Evolutionary conservation across 2,888 invertebrate genomes (phyloP), one percentile per base, ranked within the genome.

Genomic region (Mythimna vitellina): DNA sequence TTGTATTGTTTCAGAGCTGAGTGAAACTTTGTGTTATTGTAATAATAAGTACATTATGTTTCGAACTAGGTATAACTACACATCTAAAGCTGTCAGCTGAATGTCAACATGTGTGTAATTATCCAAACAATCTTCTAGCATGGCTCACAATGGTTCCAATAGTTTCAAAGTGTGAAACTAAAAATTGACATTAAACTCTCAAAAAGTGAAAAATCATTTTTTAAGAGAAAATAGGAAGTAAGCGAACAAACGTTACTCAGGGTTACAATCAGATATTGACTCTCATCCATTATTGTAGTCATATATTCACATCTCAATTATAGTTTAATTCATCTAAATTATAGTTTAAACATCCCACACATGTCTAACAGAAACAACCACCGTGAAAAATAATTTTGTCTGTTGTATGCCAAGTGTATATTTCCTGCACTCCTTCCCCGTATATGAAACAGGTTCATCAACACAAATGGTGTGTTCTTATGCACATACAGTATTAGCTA

Each of bases 1-100:
- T 70, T 61, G 78, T 61, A 51, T 73, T 51, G 56, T 42, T 62
- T 20, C 14, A 42, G 51, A 38, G 58, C 17, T 17, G 29, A 42
- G 20, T 14, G 56, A 56, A 42, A 77, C 32, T 61, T 51, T 38
- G 49, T 68, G 10, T 60, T 77, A 14, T 60, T 46, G 57, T 57
- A 20, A 17, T 35, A 25, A 54, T n/a, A 29, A 10, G 42, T 57
- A 12, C 20, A n/a, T 12, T 20, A 20, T 25, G 9, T 7, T 38
- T 51, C n/a, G 14, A 22, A 49, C 54, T 51, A 29, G 20, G 32
- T 32, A n/a, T 4, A 25, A 3, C 25, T 25, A n/a, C 3, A n/a
- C 6, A 57, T 17, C 14, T 9, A 20, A 32, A 75, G 20, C 20
- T 1, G 20, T 10, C 12, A 32, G 64, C 9, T 17, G 12, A 63